These are phyloP conservation scores for Sorex araneus DNA, from an alignment of 2,113 vertebrate species.

Conservation along the genomic window DNA sequence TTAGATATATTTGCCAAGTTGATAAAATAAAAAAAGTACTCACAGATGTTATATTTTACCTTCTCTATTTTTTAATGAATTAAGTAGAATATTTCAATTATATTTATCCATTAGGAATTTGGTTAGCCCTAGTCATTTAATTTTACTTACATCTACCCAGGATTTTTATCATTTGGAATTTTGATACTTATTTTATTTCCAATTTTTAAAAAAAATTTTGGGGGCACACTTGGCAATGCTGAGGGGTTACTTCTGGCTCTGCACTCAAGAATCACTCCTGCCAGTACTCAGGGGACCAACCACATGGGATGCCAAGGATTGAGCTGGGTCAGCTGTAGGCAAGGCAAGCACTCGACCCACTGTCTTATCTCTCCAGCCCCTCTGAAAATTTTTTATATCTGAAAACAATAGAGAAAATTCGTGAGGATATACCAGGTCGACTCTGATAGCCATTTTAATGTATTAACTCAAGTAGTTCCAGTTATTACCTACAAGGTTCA, in stretches of 20 bases:
- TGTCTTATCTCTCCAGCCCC: no score
- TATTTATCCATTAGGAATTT: constrained; percentile 25
- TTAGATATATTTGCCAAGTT: constrained; percentile 46
- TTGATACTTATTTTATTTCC: neutral
- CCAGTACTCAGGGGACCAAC: no score
- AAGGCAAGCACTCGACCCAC: no score
- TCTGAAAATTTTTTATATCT: neutral
- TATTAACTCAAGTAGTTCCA: constrained; percentile 39
- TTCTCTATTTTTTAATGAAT: constrained; percentile 45
- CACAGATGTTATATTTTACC: neutral
- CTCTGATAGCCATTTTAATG: constrained; percentile 23
- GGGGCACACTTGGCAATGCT: no score
- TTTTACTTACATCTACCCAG: constrained; percentile 25
- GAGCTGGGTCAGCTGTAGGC: no score
- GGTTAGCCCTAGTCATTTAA: constrained; percentile 20
- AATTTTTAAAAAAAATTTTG: neutral
- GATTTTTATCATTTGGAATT: constrained; percentile 13
- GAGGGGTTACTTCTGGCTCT: neutral
- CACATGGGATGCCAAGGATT: no score
- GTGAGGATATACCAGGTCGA: neutral
- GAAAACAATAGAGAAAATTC: constrained; percentile 43
- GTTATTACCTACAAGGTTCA: neutral
- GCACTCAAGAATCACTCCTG: no score
- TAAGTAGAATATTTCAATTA: constrained; percentile 29
- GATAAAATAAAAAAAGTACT: constrained; percentile 37